phyloP scores from a whole-genome alignment of 1,140 invertebrate species.

The Tetranychus urticae region DNA sequence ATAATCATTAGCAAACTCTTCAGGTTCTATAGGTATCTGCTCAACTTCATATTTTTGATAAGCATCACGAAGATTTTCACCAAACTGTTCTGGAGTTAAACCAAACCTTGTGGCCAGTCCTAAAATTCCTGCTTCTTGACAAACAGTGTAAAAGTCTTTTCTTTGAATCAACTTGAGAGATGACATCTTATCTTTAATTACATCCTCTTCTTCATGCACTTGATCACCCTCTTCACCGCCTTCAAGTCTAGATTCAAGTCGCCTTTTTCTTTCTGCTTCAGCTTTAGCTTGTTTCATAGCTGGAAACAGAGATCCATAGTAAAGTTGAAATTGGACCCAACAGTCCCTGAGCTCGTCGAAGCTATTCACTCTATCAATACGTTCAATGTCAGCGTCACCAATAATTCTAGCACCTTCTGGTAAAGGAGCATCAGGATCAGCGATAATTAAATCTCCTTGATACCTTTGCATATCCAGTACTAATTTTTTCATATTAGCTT shows the following conservation, averaged over 20 bases:
- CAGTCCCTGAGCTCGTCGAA: conserved; percentile 75
- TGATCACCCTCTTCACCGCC: conserved; percentile 9
- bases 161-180: conserved; percentile 34
- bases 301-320: conserved; percentile 63
- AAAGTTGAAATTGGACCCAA: conserved; percentile 73
- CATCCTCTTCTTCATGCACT: conserved; percentile 23
- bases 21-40: conserved; percentile 54
- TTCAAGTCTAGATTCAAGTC: background rate
- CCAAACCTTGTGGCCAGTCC: conserved; percentile 75
- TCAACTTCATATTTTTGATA: conserved; percentile 93
- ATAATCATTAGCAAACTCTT: conserved; percentile 44
- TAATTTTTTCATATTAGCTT: conserved; percentile 50
- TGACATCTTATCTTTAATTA: conserved; percentile 29
- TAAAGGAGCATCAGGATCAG: conserved; percentile 53
- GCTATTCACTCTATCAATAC: conserved; percentile 38
- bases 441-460: conserved; percentile 54
- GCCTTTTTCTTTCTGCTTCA: conserved; percentile 28
- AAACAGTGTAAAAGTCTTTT: conserved; percentile 63
- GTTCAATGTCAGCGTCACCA: conserved; percentile 11
- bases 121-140: conserved; percentile 52
- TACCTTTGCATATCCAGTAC: conserved; percentile 81
- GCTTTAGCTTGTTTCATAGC: conserved; percentile 49
- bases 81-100: conserved; percentile 80
- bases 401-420: conserved; percentile 43
- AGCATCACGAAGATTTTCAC: conserved; percentile 84